Percentiles rank a stretch among this genome's conserved stretches.
These are phyloP conservation scores for Neodiprion fabricii DNA, from an alignment of 1,140 invertebrate species.

Conservation along the genomic window DNA sequence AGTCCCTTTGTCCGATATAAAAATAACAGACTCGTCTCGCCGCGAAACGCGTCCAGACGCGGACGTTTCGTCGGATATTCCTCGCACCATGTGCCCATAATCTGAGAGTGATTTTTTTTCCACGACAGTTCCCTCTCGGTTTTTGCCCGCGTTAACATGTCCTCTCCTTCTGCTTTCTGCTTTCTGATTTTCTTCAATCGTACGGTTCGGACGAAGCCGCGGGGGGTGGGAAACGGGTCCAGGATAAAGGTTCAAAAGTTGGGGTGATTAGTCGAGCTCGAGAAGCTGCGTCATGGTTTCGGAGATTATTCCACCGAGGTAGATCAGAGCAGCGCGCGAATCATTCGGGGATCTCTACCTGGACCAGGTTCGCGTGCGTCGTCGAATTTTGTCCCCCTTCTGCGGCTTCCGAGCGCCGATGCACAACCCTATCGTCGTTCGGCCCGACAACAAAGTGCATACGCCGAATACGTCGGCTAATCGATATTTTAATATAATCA, in stretches of 20 bases:
- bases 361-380: not conserved
- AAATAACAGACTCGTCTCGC: too few relatives aligned
- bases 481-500: slow-evolving; percentile 64
- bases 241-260: not conserved
- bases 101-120: too few relatives aligned
- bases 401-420: slow-evolving; percentile 35
- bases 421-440: slow-evolving; percentile 34
- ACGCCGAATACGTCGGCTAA: slow-evolving; percentile 59
- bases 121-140: too few relatives aligned
- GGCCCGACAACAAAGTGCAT: slow-evolving; percentile 57
- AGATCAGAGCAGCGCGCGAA: not conserved
- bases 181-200: too few relatives aligned
- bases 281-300: not conserved
- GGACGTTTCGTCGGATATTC: too few relatives aligned
- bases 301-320: not conserved
- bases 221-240: too few relatives aligned
- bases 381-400: slow-evolving; percentile 24
- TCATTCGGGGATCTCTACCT: not conserved
- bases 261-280: not conserved
- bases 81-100: too few relatives aligned
- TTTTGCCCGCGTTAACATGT: too few relatives aligned
- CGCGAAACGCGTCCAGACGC: too few relatives aligned
- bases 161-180: too few relatives aligned
- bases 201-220: too few relatives aligned
- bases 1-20: not conserved